Base-by-base conservation (phyloP, 2,797 vertebrate genomes). In the Sebastes miniatus region DNA sequence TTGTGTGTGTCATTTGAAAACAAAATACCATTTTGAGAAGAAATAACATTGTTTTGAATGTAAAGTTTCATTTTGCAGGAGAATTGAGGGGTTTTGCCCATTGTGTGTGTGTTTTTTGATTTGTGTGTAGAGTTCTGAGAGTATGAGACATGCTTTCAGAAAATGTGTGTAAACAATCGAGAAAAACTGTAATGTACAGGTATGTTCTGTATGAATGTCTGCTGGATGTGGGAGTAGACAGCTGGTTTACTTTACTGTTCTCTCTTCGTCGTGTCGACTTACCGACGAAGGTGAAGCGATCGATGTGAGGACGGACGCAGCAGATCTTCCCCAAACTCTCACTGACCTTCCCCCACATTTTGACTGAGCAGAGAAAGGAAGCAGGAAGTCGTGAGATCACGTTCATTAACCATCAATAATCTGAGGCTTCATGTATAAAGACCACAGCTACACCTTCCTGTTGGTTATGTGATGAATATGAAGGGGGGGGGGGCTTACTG, bases 231-330 rank as follows among this genome's bases (percentile, higher is more conserved):
- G 25, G 27, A 25, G 56, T 14, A 13, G 22, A 12, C 12, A 25
- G 57, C 54, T 57, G 54, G n/a, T 47, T 47, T 47, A 58, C 56
- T 39, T 27, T 6, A 32, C 27, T 11, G 25, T 50, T 34, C 56
- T 59, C 24, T 50, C 10, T 31, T 8, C 8, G 11, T 8, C 1
- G 20, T 4, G 18, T 31, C 14, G 24, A 92, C 97, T 63, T 90
- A 98, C 98, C 98, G 12, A 99, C 97, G 57, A 99, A 99, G 36
- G 98, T 97, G 94, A 99, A 99, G 74, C 96, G 97, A 3, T 99
- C 98, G 73, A 97, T 96, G 3, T 97, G 96, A 0, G 98, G 98
- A 14, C 98, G 98, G 18, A 97, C 97, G 0, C 98, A 99, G 93
- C 98, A 99, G 88, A 99, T 99, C 83, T 96, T 96, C 77, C 98